Conservation (phyloP, 2,888 invertebrate genomes). For the Platycnemis pennipes region DNA sequence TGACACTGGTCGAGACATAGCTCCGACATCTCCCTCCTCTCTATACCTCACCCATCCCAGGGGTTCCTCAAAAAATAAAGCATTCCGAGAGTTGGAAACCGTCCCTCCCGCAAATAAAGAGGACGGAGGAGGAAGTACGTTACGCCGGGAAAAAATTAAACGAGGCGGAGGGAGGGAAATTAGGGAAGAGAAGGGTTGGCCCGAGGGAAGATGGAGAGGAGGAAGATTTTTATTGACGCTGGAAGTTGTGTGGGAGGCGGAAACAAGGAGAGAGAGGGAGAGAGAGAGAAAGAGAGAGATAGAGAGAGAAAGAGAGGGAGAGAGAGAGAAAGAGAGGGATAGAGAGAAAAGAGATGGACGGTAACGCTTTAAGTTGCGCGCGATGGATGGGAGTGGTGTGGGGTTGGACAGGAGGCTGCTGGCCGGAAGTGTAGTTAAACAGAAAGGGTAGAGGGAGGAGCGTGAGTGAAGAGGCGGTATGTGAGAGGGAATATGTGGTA, state of each 20-base stretch:
- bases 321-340: not conserved
- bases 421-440: too few species aligned
- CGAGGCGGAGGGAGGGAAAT: not conserved
- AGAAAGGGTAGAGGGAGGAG: too few species aligned
- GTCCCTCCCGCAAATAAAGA: not conserved
- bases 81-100: not conserved
- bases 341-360: not conserved
- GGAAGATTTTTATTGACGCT: not conserved
- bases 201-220: not conserved
- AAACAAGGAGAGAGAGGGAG: not conserved
- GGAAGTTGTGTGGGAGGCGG: not conserved
- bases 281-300: not conserved
- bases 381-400: too few species aligned
- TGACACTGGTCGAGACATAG: too few species aligned
- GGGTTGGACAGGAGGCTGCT: too few species aligned
- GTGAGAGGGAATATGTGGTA: too few species aligned
- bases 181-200: too few species aligned
- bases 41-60: not conserved
- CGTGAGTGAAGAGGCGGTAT: too few species aligned
- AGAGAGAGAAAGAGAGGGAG: not conserved
- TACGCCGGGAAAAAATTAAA: not conserved
- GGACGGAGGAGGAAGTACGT: not conserved
- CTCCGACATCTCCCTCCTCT: not conserved
- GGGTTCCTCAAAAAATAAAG: not conserved
- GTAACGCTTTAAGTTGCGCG: not conserved